Evolutionary conservation across 2,113 vertebrate species (phyloP).

Genomic region (Halcyon senegalensis): DNA sequence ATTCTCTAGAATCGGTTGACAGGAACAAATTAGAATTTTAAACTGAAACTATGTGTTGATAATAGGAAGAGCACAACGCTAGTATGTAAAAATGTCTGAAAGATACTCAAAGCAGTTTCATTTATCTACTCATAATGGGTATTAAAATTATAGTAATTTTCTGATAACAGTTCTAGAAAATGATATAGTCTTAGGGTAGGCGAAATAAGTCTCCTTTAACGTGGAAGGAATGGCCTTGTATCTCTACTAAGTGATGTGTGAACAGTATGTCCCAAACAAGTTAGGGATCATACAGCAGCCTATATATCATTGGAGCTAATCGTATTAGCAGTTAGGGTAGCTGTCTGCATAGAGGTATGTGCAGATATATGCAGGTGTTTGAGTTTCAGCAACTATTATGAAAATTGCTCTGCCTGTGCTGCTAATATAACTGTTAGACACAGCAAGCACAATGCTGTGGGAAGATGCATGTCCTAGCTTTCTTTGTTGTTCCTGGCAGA

Average conservation of each 20-base stretch:
- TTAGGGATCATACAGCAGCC: neutral
- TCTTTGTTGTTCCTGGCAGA: neutral
- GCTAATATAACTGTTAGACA: neutral
- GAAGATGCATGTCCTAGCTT: neutral
- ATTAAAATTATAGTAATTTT: neutral
- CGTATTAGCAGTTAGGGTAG: neutral
- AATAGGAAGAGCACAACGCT: neutral
- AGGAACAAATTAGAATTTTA: neutral
- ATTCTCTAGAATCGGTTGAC: neutral
- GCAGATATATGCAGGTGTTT: neutral
- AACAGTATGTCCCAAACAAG: neutral
- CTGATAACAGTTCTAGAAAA: neutral
- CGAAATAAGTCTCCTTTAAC: neutral
- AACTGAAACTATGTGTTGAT: neutral
- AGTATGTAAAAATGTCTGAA: neutral
- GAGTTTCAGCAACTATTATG: neutral
- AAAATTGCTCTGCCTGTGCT: neutral
- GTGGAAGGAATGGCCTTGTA: neutral
- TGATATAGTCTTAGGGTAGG: neutral
- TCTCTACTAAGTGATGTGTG: neutral
- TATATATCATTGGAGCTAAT: neutral
- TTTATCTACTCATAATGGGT: neutral
- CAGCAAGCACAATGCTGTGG: neutral
- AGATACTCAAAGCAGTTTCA: neutral
- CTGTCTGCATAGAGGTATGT: neutral